Conservation (phyloP, 2,113 vertebrate genomes). For the Murina feae region DNA sequence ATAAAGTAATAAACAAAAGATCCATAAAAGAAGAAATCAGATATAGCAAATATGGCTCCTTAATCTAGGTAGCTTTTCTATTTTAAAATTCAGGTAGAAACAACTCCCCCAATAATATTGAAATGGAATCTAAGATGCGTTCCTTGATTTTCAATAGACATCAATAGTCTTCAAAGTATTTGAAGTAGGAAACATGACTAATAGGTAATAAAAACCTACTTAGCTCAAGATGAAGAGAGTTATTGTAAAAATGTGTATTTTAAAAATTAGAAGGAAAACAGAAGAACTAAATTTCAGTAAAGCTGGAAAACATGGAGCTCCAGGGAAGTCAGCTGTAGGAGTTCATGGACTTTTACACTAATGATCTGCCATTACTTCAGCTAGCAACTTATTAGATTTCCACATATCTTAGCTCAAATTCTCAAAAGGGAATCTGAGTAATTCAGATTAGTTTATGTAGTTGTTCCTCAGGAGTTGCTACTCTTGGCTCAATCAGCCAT, state of each 20-base stretch:
- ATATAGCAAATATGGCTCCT: not conserved
- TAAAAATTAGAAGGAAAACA: not conserved
- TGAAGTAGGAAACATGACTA: not conserved
- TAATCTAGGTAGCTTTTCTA: not conserved
- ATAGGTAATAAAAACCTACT: not conserved
- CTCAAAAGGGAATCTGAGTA: conserved; percentile 61
- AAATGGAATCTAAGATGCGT: not conserved
- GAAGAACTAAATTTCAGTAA: not conserved
- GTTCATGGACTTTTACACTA: conserved; percentile 22
- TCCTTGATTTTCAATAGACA: not conserved
- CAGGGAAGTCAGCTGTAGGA: not conserved
- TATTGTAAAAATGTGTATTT: not conserved
- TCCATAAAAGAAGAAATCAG: not conserved
- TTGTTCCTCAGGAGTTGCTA: conserved; percentile 26
- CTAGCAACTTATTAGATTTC: conserved; percentile 50
- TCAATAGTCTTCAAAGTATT: not conserved
- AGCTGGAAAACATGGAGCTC: not conserved
- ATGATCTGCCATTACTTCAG: conserved; percentile 50
- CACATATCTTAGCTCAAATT: conserved; percentile 37
- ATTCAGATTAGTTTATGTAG: conserved; percentile 60
- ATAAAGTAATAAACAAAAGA: not conserved
- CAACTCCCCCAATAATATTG: not conserved
- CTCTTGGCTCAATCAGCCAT: conserved; percentile 38
- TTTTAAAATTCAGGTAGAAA: conserved; percentile 7
- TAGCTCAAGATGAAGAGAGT: not conserved